Evolutionary conservation across 2,888 invertebrate species (phyloP).

Genomic region (Dendrolimus houi): DNA sequence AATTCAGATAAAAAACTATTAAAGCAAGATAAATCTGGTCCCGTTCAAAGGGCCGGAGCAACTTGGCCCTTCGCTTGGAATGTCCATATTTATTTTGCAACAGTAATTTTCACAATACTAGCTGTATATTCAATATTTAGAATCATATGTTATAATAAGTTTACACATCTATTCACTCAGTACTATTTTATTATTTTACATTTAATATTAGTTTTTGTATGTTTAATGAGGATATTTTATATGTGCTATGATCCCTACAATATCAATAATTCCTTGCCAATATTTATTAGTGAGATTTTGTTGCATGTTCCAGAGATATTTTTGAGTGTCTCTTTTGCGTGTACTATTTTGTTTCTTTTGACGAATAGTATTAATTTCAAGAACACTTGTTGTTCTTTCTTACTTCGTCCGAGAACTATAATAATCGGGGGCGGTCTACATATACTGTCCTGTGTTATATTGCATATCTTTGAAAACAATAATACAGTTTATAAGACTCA

Average conservation of each 20-base stretch:
- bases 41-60: slow-evolving; percentile 67
- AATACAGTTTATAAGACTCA: slow-evolving; percentile 64
- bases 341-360: slow-evolving; percentile 89
- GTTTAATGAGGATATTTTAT: slow-evolving; percentile 89
- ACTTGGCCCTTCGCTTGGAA: slow-evolving; percentile 94
- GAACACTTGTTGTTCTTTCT: slow-evolving; percentile 80
- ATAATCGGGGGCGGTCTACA: slow-evolving; percentile 87
- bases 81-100: slow-evolving; percentile 91
- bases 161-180: slow-evolving; percentile 90
- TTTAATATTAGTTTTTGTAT: slow-evolving; percentile 87
- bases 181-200: slow-evolving; percentile 93
- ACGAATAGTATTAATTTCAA: slow-evolving; percentile 87
- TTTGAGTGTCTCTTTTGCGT: slow-evolving; percentile 91
- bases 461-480: slow-evolving; percentile 85
- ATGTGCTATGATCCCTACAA: slow-evolving; percentile 95
- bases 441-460: slow-evolving; percentile 85
- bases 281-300: slow-evolving; percentile 87
- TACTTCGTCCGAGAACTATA: slow-evolving; percentile 87
- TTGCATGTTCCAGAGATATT: slow-evolving; percentile 91
- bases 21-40: slow-evolving; percentile 53
- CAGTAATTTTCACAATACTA: slow-evolving; percentile 88
- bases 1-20: slow-evolving; percentile 70
- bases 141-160: slow-evolving; percentile 89
- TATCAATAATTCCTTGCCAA: slow-evolving; percentile 86
- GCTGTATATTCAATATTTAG: slow-evolving; percentile 91